phyloP scores from a whole-genome alignment of 1,140 invertebrate genomes.

The Daktulosphaira vitifoliae region DNA sequence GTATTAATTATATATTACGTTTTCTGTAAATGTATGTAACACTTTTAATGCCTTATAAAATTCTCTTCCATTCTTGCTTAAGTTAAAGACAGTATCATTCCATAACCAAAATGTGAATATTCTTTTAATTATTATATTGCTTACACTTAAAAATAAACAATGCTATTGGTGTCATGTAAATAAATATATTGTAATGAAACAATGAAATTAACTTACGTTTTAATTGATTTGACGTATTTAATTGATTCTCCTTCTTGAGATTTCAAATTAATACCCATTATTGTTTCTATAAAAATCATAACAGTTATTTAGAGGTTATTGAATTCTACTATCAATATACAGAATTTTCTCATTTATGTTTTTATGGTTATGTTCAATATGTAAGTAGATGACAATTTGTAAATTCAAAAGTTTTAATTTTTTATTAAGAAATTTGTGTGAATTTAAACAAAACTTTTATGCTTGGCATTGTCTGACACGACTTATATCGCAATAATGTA shows the following conservation, averaged over 20 bases:
- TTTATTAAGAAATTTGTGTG: no score
- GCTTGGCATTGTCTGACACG: no score
- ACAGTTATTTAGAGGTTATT: no score
- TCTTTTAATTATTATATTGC: constrained; percentile 32
- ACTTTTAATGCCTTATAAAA: constrained; percentile 51
- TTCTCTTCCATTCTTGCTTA: constrained; percentile 40
- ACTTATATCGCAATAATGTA: no score
- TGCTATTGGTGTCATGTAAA: no score
- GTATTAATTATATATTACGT: constrained; percentile 44
- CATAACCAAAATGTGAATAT: constrained; percentile 35
- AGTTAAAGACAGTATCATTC: constrained; percentile 36
- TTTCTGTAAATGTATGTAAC: constrained; percentile 59
- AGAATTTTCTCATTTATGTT: no score
- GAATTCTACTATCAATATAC: no score
- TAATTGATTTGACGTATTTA: constrained; percentile 37
- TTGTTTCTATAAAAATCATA: constrained; percentile 38
- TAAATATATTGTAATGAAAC: no score
- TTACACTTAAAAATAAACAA: constrained; percentile 28
- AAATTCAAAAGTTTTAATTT: no score
- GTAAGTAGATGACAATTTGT: no score
- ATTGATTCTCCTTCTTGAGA: constrained; percentile 36
- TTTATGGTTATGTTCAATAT: no score
- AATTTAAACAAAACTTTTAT: no score
- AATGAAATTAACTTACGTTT: constrained; percentile 31
- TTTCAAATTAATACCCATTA: constrained; percentile 38